These are phyloP conservation scores for Cephus spinipes DNA, from an alignment of 2,888 invertebrate genomes.

Conservation along the genomic window DNA sequence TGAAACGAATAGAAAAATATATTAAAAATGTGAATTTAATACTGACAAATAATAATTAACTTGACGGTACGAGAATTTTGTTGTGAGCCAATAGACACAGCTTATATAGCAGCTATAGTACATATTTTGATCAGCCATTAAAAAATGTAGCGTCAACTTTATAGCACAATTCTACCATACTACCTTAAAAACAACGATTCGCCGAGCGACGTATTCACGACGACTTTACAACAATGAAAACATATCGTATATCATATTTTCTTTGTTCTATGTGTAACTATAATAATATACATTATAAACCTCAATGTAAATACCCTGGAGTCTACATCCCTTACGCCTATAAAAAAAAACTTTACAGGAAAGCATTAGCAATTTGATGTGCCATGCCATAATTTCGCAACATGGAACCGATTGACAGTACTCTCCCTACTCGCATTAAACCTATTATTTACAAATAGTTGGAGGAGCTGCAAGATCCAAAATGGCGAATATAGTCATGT, in stretches of 20 bases:
- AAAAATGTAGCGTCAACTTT: too few species aligned
- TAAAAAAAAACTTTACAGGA: conserved; percentile 33
- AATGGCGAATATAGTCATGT: neutral
- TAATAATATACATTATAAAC: conserved; percentile 32
- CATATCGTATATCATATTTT: conserved; percentile 41
- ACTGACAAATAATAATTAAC: too few species aligned
- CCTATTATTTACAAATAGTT: conserved; percentile 41
- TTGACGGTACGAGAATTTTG: too few species aligned
- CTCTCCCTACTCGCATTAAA: conserved; percentile 19
- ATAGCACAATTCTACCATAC: too few species aligned
- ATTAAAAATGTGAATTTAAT: too few species aligned
- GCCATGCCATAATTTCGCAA: conserved; percentile 15
- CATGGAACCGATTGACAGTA: conserved; percentile 27
- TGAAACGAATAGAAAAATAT: too few species aligned
- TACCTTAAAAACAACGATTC: neutral
- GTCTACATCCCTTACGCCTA: conserved; percentile 37
- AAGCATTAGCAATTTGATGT: conserved; percentile 27
- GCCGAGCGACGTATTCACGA: neutral
- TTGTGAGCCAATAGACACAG: too few species aligned
- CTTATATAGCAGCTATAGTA: too few species aligned
- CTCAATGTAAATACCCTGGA: conserved; percentile 51
- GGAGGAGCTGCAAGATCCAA: conserved; percentile 4
- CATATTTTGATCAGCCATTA: too few species aligned
- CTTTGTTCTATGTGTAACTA: conserved; percentile 44
- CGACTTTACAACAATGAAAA: conserved; percentile 46